A percentile compares a stretch with the other conserved stretches of the same genome.
phyloP scores from a whole-genome alignment of 2,888 invertebrate genomes.

The Sylvicola cinctus region DNA sequence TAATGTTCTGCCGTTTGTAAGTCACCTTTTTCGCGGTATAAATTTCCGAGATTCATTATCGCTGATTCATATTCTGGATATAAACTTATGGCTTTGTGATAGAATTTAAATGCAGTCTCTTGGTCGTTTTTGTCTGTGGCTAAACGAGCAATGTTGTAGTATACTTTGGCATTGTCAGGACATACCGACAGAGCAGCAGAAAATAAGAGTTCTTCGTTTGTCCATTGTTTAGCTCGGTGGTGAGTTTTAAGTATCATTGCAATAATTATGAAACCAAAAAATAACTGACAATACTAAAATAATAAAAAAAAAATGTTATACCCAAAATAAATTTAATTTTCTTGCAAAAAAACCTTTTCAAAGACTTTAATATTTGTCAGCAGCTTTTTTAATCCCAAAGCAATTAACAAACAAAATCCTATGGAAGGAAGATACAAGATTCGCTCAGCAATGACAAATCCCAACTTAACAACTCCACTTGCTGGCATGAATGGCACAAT shows the following conservation, averaged over 20 bases:
- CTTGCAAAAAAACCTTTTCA: no score
- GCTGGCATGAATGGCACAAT: slow-evolving; percentile 69
- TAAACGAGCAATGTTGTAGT: slow-evolving; percentile 81
- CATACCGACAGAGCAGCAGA: slow-evolving; percentile 67
- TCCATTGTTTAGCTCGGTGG: slow-evolving; percentile 59
- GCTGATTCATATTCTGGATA: slow-evolving; percentile 75
- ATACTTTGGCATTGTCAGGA: slow-evolving; percentile 81
- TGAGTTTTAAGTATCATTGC: slow-evolving; percentile 27
- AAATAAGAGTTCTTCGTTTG: slow-evolving; percentile 57
- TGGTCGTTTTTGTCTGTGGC: slow-evolving; percentile 53
- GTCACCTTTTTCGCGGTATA: slow-evolving; percentile 49
- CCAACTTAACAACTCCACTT: slow-evolving; percentile 64
- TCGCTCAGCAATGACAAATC: slow-evolving; percentile 79
- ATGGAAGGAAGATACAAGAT: slow-evolving; percentile 64
- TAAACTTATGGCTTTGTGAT: slow-evolving; percentile 55
- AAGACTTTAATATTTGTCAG: no score
- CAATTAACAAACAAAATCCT: slow-evolving; percentile 54
- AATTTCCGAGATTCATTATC: slow-evolving; percentile 82
- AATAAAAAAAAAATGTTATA: slow-evolving; percentile 3
- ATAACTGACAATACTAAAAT: slow-evolving; percentile 16
- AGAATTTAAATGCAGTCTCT: slow-evolving; percentile 51
- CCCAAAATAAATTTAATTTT: no score
- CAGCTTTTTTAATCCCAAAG: slow-evolving; percentile 35
- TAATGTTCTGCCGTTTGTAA: slow-evolving; percentile 51
- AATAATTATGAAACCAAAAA: slow-evolving; percentile 10